Evolutionary conservation across 2,113 vertebrate species (phyloP).

Genomic region (Forbesichthys papilliferus): DNA sequence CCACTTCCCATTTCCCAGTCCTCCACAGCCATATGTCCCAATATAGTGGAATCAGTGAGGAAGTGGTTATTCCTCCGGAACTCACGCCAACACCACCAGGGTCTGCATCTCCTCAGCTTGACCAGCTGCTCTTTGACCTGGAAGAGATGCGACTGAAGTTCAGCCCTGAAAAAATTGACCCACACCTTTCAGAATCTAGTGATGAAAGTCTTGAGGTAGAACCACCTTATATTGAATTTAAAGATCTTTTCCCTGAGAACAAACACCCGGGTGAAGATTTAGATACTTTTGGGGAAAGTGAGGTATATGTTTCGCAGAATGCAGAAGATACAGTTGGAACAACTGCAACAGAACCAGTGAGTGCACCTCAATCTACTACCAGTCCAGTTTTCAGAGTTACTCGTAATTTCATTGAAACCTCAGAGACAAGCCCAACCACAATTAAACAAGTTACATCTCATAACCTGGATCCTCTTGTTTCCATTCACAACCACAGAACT

Average conservation of each 20-base stretch:
- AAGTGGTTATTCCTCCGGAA: conserved; percentile 25
- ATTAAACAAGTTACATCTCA: background rate
- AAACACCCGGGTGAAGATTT: conserved; percentile 5
- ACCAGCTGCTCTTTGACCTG: conserved; percentile 52
- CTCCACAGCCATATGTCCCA: conserved; percentile 29
- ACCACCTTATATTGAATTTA: conserved; percentile 22
- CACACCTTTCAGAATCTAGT: conserved; percentile 22
- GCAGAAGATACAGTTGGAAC: conserved; percentile 5
- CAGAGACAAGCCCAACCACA: conserved; percentile 20
- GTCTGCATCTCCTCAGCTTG: conserved; percentile 52
- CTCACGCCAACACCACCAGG: conserved; percentile 26
- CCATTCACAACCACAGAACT: background rate
- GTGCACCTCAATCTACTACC: conserved; percentile 14
- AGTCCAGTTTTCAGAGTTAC: conserved; percentile 21
- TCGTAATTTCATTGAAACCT: conserved; percentile 32
- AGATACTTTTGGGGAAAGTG: background rate
- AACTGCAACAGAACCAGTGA: conserved; percentile 3
- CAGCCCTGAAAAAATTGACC: conserved; percentile 22
- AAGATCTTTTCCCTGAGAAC: conserved; percentile 35
- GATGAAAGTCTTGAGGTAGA: conserved; percentile 21
- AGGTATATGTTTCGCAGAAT: conserved; percentile 13
- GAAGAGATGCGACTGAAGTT: conserved; percentile 53
- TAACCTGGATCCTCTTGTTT: conserved; percentile 3
- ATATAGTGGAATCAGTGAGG: conserved; percentile 16
- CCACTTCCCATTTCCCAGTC: conserved; percentile 23